These are phyloP conservation scores for Pseudotriccus pelzelni DNA, from an alignment of 2,797 vertebrate species.

Conservation along the genomic window DNA sequence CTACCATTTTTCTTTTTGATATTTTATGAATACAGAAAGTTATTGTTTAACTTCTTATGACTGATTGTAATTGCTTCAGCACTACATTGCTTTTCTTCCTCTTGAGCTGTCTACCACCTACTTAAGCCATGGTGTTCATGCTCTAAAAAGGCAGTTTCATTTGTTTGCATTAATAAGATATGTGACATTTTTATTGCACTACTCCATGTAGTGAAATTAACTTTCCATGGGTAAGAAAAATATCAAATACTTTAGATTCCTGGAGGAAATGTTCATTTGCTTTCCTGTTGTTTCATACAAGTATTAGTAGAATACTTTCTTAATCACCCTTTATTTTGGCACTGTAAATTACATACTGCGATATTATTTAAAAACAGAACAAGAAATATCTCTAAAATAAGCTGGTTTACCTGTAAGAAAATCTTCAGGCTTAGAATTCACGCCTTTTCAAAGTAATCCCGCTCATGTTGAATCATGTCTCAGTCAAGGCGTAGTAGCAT, in stretches of 20 bases:
- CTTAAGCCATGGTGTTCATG: conserved; percentile 49
- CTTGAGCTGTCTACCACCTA: conserved; percentile 66
- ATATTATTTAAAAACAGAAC: conserved; percentile 18
- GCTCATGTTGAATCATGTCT: conserved; percentile 30
- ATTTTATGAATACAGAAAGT: conserved; percentile 58
- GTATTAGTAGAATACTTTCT: conserved; percentile 23
- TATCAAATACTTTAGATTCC: conserved; percentile 60
- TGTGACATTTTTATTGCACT: conserved; percentile 69
- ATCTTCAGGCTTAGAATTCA: background rate
- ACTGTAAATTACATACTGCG: background rate
- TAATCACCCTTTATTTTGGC: conserved; percentile 20
- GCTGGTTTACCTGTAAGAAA: background rate
- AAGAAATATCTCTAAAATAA: background rate
- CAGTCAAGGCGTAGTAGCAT: background rate
- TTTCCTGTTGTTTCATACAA: conserved; percentile 55
- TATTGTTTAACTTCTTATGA: conserved; percentile 62
- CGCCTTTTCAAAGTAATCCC: background rate
- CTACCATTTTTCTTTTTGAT: conserved; percentile 43
- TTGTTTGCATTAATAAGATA: conserved; percentile 72
- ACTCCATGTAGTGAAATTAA: conserved; percentile 67
- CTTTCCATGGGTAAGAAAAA: conserved; percentile 63
- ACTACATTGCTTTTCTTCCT: conserved; percentile 60
- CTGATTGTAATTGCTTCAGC: conserved; percentile 60
- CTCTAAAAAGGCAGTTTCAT: conserved; percentile 66
- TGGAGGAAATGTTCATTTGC: conserved; percentile 58